These are phyloP conservation scores for Eupithecia subfuscata DNA, from an alignment of 2,888 invertebrate species.

Conservation along the genomic window DNA sequence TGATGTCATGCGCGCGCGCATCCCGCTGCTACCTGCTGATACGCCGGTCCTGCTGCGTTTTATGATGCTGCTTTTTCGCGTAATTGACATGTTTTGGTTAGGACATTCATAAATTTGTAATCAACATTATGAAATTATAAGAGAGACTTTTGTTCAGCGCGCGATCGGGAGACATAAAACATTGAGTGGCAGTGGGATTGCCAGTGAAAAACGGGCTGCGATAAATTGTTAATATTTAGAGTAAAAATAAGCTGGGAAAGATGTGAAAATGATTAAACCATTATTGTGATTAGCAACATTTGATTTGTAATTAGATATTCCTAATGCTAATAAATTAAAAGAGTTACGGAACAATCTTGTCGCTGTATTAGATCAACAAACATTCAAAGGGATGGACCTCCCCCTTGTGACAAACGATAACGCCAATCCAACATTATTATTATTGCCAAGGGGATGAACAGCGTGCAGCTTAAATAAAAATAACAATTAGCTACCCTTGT, in stretches of 20 bases:
- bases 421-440: slow-evolving; percentile 44
- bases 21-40: slow-evolving; percentile 39
- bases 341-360: slow-evolving; percentile 15
- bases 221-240: neutral
- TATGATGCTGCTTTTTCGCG: slow-evolving; percentile 23
- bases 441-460: slow-evolving; percentile 43
- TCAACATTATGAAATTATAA: neutral
- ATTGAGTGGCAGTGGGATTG: neutral
- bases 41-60: slow-evolving; percentile 28
- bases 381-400: slow-evolving; percentile 33
- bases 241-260: neutral
- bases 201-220: neutral
- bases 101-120: neutral
- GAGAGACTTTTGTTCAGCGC: neutral
- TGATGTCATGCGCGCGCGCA: slow-evolving; percentile 64
- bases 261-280: neutral
- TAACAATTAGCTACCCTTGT: slow-evolving; percentile 53
- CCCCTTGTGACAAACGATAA: slow-evolving; percentile 40
- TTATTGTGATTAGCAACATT: neutral
- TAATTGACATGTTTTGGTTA: slow-evolving; percentile 16
- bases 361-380: slow-evolving; percentile 35
- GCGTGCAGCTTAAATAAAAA: slow-evolving; percentile 47
- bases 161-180: neutral
- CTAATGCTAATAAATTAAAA: slow-evolving; percentile 16
- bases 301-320: slow-evolving; percentile 6